A percentile compares a stretch with the other conserved stretches of the same genome.
These are phyloP conservation scores for Gallinago paraguaiae DNA, from an alignment of 2,113 vertebrate species.

Conservation along the genomic window DNA sequence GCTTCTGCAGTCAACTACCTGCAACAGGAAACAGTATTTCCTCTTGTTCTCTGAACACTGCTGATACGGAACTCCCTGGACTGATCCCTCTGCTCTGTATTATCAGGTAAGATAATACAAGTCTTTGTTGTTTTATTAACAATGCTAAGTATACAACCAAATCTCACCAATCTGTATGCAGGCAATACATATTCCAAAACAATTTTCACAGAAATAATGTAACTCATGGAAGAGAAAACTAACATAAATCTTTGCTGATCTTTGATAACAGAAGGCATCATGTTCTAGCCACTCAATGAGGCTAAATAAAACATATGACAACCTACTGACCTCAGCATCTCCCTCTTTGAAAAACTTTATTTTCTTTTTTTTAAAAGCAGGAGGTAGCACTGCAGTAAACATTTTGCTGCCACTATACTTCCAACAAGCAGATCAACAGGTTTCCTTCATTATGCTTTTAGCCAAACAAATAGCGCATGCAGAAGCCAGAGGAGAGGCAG, in stretches of 20 bases:
- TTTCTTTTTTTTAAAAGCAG: background rate
- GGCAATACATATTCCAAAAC: background rate
- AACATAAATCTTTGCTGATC: background rate
- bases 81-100: background rate
- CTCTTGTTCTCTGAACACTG: background rate
- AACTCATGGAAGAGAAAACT: background rate
- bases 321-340: background rate
- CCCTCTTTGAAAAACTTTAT: background rate
- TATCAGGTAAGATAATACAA: background rate
- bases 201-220: background rate
- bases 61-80: background rate
- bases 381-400: background rate
- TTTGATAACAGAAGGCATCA: background rate
- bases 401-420: background rate
- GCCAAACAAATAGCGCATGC: conserved; percentile 56
- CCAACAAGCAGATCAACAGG: background rate
- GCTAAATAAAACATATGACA: background rate
- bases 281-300: background rate
- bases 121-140: background rate
- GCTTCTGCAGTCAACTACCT: background rate
- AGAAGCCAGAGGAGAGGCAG: conserved; percentile 23
- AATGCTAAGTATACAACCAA: background rate
- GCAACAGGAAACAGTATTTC: background rate
- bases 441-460: conserved; percentile 66
- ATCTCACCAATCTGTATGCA: background rate